Percentiles rank a stretch among this genome's conserved stretches.
Conservation (phyloP, 2,888 invertebrate species). For the Vanessa cardui region DNA sequence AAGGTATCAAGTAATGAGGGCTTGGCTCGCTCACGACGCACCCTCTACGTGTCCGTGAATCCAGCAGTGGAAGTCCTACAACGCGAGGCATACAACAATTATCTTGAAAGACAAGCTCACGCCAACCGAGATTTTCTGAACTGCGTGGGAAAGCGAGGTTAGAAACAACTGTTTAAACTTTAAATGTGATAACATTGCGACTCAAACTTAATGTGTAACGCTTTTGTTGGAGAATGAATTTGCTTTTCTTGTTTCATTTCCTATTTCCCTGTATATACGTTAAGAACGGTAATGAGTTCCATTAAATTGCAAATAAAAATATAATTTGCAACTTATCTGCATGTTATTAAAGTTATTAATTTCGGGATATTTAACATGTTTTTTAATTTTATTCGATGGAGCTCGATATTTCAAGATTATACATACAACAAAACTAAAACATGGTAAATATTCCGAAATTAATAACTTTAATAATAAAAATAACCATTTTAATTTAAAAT, state of each 20-base stretch:
- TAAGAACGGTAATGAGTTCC: constrained; percentile 9
- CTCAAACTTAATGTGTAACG: not conserved
- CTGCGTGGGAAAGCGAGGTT: constrained; percentile 72
- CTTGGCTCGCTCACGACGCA: constrained; percentile 57
- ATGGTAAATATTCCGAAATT: no score
- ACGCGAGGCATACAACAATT: constrained; percentile 60
- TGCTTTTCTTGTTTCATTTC: constrained; percentile 10
- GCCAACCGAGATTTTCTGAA: constrained; percentile 66
- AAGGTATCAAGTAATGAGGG: constrained; percentile 59
- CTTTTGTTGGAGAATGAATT: not conserved
- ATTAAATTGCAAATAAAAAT: constrained; percentile 16
- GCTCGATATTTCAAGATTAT: no score
- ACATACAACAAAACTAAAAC: no score
- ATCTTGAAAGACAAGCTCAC: constrained; percentile 57
- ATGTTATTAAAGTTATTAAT: no score
- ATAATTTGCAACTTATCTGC: constrained; percentile 26
- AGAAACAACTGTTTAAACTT: constrained; percentile 41
- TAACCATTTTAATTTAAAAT: no score
- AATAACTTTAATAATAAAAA: no score
- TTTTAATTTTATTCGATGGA: no score
- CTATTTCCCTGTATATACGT: not conserved
- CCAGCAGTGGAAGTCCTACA: constrained; percentile 68
- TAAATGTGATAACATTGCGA: not conserved
- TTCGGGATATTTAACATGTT: no score
- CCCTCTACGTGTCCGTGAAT: constrained; percentile 66